These are phyloP conservation scores for Drosophila trapezifrons DNA, from an alignment of 1,140 invertebrate species.

Conservation along the genomic window DNA sequence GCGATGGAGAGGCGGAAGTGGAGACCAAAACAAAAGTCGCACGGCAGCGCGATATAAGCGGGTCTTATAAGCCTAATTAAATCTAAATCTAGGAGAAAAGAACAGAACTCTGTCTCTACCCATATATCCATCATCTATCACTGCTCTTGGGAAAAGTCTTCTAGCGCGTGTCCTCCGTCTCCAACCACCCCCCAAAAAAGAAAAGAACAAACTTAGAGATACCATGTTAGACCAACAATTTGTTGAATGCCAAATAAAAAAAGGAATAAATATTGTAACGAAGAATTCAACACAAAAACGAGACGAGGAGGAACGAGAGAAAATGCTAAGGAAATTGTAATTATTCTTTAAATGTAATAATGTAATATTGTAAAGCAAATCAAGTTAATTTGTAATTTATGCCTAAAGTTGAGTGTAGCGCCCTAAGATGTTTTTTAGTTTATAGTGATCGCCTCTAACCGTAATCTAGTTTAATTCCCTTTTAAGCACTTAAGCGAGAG, in stretches of 20 bases:
- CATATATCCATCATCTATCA: slow-evolving; percentile 36
- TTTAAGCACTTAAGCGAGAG: slow-evolving; percentile 51
- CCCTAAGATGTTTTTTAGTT: slow-evolving; percentile 79
- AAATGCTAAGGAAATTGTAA: slow-evolving; percentile 35
- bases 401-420: slow-evolving; percentile 49
- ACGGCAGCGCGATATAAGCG: slow-evolving; percentile 80
- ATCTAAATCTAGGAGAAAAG: slow-evolving; percentile 32
- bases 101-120: slow-evolving; percentile 27
- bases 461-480: slow-evolving; percentile 75
- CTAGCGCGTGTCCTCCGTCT: slow-evolving; percentile 13
- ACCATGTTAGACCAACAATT: slow-evolving; percentile 70
- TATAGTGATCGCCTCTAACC: slow-evolving; percentile 72
- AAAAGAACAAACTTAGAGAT: slow-evolving; percentile 73
- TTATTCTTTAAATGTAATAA: slow-evolving; percentile 30
- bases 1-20: slow-evolving; percentile 32
- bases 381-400: slow-evolving; percentile 67
- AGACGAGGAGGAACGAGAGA: slow-evolving; percentile 5
- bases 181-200: slow-evolving; percentile 8
- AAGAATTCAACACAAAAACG: slow-evolving; percentile 52
- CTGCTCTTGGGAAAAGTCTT: slow-evolving; percentile 34
- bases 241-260: slow-evolving; percentile 79
- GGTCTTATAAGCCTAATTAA: slow-evolving; percentile 79
- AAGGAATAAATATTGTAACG: slow-evolving; percentile 8
- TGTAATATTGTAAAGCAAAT: slow-evolving; percentile 56
- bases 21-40: slow-evolving; percentile 62